phyloP scores from a whole-genome alignment of 2,797 vertebrate genomes.

The Lacerta viridis region DNA sequence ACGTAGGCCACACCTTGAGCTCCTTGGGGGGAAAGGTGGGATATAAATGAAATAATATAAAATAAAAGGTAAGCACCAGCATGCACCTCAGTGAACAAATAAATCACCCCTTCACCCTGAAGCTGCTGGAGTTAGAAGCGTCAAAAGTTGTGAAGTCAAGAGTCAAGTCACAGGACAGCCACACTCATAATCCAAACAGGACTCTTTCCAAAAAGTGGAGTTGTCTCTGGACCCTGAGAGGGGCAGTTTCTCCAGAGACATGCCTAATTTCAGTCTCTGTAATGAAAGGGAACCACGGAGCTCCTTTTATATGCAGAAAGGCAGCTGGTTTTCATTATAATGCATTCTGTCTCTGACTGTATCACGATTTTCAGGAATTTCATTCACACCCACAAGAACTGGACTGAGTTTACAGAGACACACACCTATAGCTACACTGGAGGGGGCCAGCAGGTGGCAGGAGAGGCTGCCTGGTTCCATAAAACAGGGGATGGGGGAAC shows the following conservation, averaged over 20 bases:
- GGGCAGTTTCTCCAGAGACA: neutral
- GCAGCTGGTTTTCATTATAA: neutral
- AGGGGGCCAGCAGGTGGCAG: constrained; percentile 68
- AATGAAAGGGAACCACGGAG: neutral
- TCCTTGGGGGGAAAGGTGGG: too few species aligned
- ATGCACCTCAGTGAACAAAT: neutral
- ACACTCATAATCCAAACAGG: rapidly evolving
- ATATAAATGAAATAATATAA: too few species aligned
- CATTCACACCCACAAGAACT: neutral
- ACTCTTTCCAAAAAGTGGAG: neutral
- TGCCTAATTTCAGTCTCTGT: neutral
- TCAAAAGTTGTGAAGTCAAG: neutral
- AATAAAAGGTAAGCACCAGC: neutral
- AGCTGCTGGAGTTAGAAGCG: neutral
- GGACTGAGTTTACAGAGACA: too few species aligned
- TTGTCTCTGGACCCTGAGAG: too few species aligned
- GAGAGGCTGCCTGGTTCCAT: neutral
- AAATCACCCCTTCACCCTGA: rapidly evolving
- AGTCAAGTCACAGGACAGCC: neutral
- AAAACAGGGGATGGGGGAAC: neutral
- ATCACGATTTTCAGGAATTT: neutral
- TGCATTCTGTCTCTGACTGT: neutral
- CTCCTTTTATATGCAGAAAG: neutral
- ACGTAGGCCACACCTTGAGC: too few species aligned
- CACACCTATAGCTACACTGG: neutral